Conservation (phyloP, 2,113 vertebrate genomes). For the Bos indicus region DNA sequence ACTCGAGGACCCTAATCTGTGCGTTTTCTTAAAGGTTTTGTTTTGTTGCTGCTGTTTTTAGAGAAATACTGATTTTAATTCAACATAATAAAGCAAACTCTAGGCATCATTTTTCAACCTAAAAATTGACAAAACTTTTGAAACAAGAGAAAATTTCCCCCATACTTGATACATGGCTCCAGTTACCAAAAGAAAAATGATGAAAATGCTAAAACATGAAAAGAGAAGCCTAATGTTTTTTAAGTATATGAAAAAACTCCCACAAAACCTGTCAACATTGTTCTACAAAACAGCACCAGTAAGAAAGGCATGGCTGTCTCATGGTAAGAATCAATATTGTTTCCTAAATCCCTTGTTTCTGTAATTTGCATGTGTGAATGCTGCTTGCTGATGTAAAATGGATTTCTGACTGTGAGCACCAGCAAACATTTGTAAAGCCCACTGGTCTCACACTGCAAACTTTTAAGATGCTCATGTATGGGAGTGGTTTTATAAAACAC, state of each 20-base stretch:
- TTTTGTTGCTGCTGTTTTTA: not conserved
- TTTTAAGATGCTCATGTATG: not conserved
- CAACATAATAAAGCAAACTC: not conserved
- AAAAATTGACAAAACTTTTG: not conserved
- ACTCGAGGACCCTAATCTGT: not conserved
- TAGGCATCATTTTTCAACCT: not conserved
- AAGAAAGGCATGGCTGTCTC: not conserved
- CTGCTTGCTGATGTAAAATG: too few species aligned
- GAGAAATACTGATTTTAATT: not conserved
- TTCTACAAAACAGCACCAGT: not conserved
- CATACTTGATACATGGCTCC: not conserved
- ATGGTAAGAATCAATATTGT: accelerated
- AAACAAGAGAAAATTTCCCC: not conserved
- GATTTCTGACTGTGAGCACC: not conserved
- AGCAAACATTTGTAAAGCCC: not conserved
- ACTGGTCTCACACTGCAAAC: accelerated
- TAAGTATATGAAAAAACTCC: not conserved
- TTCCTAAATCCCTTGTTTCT: not conserved
- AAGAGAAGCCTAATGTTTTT: not conserved
- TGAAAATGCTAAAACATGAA: not conserved
- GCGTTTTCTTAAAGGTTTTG: not conserved
- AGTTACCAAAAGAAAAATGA: not conserved
- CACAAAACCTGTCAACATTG: not conserved
- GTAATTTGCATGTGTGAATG: accelerated
- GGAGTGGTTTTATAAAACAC: not conserved